A percentile compares a stretch with the other conserved stretches of the same genome.
Evolutionary conservation across 2,797 vertebrate species (phyloP).

Genomic region (Mus caroli): DNA sequence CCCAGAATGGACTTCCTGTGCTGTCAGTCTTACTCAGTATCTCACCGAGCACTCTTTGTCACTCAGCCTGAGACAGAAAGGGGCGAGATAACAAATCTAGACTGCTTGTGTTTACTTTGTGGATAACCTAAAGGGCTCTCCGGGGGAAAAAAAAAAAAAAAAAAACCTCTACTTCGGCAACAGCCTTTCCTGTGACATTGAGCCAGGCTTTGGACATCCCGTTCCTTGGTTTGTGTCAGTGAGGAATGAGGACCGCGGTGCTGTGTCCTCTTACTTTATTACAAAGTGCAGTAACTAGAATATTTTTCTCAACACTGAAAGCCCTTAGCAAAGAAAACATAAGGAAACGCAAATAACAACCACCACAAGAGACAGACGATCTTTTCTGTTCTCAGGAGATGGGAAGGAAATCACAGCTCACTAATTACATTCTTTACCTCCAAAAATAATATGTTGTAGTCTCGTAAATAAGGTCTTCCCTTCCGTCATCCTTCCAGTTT

Average conservation of each 20-base stretch:
- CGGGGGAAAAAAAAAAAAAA: conserved; percentile 75
- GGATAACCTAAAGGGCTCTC: conserved; percentile 76
- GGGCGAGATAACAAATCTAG: conserved; percentile 82
- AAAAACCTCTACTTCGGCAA: conserved; percentile 2
- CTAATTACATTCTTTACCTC: conserved; percentile 20
- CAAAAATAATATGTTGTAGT: conserved; percentile 37
- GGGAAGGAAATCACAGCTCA: background rate
- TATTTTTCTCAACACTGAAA: conserved; percentile 30
- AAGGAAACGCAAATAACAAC: background rate
- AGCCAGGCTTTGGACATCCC: conserved; percentile 66
- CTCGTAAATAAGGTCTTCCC: background rate
- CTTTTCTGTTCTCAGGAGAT: conserved; percentile 4
- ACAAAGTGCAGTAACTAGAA: conserved; percentile 9
- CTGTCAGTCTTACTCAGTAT: conserved; percentile 80
- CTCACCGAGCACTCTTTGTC: conserved; percentile 81
- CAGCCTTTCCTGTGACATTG: conserved; percentile 72
- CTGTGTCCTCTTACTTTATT: conserved; percentile 25
- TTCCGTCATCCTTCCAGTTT: background rate
- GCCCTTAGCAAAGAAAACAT: conserved; percentile 1
- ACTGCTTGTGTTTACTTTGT: conserved; percentile 82
- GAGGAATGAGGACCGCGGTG: background rate
- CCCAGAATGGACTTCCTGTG: conserved; percentile 80
- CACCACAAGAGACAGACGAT: background rate
- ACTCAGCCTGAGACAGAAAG: conserved; percentile 80
- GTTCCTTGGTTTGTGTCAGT: conserved; percentile 18